Evolutionary conservation across 1,140 invertebrate species (phyloP), one percentile per base, ranked within the genome.

Genomic region (Aradophagus sp.): DNA sequence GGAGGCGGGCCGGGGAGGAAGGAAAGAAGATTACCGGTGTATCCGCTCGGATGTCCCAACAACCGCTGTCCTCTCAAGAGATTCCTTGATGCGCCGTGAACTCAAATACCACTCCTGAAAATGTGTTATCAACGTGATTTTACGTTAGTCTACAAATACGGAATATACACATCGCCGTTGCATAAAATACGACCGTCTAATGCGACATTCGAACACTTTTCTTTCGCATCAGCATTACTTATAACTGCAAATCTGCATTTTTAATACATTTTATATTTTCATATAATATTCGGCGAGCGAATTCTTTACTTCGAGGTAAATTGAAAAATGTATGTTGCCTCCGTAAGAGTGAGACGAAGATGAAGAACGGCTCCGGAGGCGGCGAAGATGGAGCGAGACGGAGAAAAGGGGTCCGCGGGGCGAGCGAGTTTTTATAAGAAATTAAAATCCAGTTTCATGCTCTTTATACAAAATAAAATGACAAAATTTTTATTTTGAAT

Each of bases 11-110:
- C n/a, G n/a, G n/a, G n/a, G n/a, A n/a, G n/a, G n/a, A n/a, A 48
- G 61, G 55, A 73, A 72, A 75, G 70, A 62, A 76, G 74, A 76
- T 76, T 76, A 76, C 62, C 41, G 34, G 44, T 38, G 38, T 66
- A 72, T 72, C 55, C 61, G 68, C 61, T 62, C 59, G 53, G 31
- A 68, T 73, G 59, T 73, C 41, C 58, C 59, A 45, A 45, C 70
- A 68, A 67, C 58, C 52, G 56, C 63, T 65, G 71, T 61, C 63
- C 63, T 68, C 59, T 68, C 53, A 48, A 65, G 65, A 73, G 65
- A 73, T 73, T 67, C 47, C 52, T 59, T 68, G 59, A 73, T 73
- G 71, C 39, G 68, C 63, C 52, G 63, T 59, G 59, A 65, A 65
- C 59, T 62, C 59, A 73, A 68, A 73, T 65, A 68, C 71, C 58